A percentile compares a stretch with the other conserved stretches of the same genome.
These are phyloP conservation scores for Pandemis cinnamomeana DNA, from an alignment of 2,888 invertebrate species.

Conservation along the genomic window DNA sequence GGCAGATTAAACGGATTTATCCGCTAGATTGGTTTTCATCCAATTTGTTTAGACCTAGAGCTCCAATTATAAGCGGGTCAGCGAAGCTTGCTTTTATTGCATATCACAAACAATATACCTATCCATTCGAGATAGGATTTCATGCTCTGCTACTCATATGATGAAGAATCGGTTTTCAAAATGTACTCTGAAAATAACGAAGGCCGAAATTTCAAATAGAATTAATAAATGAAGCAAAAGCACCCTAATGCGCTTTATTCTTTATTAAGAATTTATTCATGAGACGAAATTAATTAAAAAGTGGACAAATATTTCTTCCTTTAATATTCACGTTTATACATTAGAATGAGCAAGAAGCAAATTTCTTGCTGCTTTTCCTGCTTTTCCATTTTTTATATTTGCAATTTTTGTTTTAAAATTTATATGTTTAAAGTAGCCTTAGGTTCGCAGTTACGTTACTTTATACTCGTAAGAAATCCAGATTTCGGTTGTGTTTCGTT, in stretches of 20 bases:
- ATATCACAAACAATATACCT: background rate
- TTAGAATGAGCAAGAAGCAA: background rate
- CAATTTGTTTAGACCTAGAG: slow-evolving; percentile 21
- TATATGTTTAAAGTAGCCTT: too few relatives aligned
- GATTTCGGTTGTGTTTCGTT: too few relatives aligned
- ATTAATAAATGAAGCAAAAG: background rate
- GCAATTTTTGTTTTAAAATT: background rate
- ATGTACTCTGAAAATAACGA: background rate
- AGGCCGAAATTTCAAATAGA: background rate
- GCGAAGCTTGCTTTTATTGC: background rate
- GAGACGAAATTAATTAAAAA: background rate
- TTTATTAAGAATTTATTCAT: background rate
- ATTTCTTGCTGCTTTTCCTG: background rate
- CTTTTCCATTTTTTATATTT: background rate
- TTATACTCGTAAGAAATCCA: too few relatives aligned
- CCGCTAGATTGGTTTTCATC: slow-evolving; percentile 14
- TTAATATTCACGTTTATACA: background rate
- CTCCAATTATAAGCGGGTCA: slow-evolving; percentile 13
- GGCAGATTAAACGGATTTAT: slow-evolving; percentile 13
- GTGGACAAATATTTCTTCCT: background rate
- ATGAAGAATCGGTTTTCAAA: background rate
- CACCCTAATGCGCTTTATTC: background rate
- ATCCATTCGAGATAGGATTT: background rate
- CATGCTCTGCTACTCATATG: background rate
- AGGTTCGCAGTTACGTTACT: too few relatives aligned